Evolutionary conservation across 2,113 vertebrate genomes (phyloP).

Genomic region (Aegithalos caudatus): DNA sequence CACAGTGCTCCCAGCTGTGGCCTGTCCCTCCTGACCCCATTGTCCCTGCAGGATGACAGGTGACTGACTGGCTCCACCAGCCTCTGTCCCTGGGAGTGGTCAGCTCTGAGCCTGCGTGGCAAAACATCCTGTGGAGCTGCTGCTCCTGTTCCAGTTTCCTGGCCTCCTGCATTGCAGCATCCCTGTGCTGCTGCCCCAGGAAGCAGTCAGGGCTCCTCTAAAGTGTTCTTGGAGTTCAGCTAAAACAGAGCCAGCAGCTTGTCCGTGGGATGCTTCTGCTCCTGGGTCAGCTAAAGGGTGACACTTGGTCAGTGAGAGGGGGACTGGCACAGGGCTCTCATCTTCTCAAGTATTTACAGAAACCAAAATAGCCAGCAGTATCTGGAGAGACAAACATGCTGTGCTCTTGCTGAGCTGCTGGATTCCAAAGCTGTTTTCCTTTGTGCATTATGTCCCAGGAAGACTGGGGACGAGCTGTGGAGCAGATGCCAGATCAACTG

Average conservation of each 20-base stretch:
- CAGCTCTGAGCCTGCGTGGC: neutral
- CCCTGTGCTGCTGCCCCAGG: neutral
- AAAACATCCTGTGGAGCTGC: conserved; percentile 9
- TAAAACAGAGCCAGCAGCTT: neutral
- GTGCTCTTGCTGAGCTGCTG: neutral
- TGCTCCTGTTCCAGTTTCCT: neutral
- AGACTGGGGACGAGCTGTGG: neutral
- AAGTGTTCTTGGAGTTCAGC: neutral
- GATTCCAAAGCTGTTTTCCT: conserved; percentile 6
- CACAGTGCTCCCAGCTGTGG: neutral
- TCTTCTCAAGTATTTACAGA: neutral
- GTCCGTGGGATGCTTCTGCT: neutral
- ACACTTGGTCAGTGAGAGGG: neutral
- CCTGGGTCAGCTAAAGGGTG: neutral
- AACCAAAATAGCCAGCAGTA: neutral
- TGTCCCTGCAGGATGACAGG: neutral
- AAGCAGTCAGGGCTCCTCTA: neutral
- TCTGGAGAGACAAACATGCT: neutral
- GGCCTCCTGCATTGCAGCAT: neutral
- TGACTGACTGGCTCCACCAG: neutral
- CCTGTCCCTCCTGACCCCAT: neutral
- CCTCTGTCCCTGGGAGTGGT: neutral
- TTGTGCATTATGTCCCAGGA: neutral
- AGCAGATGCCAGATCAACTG: neutral
- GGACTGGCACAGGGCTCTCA: neutral